Evolutionary conservation across 1,140 invertebrate species (phyloP), one percentile per base, ranked within the genome.

Genomic region (Carcinoscorpius rotundicauda): DNA sequence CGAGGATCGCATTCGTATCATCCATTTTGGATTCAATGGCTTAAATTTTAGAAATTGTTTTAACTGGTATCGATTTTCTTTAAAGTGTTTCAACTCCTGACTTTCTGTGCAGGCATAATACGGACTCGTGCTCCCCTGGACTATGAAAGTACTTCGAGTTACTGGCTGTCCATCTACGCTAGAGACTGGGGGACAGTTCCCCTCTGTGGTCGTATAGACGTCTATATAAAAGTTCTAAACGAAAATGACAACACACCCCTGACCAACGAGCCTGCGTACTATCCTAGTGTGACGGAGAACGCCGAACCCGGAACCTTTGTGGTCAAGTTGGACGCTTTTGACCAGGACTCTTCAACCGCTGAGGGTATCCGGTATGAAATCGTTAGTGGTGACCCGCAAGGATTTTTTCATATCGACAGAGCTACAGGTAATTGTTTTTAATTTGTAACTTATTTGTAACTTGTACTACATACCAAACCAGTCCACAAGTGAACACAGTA

Each of bases 211-310:
- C 88, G 87, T 72, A 80, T 91, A 29, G 84, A 91, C 81, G 87
- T 97, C n/a, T 95, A 88, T 76, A 84, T 97, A 52, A 82, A 87
- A 73, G 86, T 98, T 60, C 76, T 85, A 58, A 91, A 98, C 77
- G 88, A 89, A 73, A 98, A 98, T 78, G 94, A 98, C 79, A 93
- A 96, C 78, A 85, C 86, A 48, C 93, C 95, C 29, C 79, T 94
- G 76, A 92, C 93, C 52, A 82, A 84, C 63, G 82, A 85, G 64
- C 88, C 94, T 3, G 86, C 91, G 55, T 97, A 97, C 79, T 86
- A 87, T 74, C 86, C 87, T 3, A 82, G 81, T 10, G 83, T 98
- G 52, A 74, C 81, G 6, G 95, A 98, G 81, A 92, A 94, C 76
- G 87, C 87, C 67, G 79, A 85, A 2, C 82, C 82, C 52, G 87